Evolutionary conservation across 2,797 vertebrate genomes (phyloP).

Genomic region (Thamnophis elegans): DNA sequence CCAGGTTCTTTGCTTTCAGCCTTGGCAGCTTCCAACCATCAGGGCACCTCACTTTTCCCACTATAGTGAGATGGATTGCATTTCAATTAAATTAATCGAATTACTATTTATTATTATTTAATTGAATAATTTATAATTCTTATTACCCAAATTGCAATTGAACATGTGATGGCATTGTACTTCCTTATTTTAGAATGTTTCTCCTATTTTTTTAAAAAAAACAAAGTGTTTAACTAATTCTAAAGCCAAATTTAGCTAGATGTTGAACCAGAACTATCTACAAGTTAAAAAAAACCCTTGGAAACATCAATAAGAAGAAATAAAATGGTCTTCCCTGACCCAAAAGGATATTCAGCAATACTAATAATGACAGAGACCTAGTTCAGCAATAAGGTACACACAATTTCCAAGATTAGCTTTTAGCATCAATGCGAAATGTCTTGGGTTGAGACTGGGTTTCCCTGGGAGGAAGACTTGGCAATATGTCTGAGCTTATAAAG

Average conservation of each 20-base stretch:
- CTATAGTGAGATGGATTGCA: neutral
- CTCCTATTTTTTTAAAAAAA: neutral
- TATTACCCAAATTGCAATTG: neutral
- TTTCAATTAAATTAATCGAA: neutral
- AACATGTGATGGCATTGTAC: neutral
- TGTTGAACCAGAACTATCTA: neutral
- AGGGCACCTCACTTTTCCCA: neutral
- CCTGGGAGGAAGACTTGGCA: neutral
- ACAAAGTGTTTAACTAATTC: neutral
- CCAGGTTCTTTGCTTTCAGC: neutral
- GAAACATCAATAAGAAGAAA: neutral
- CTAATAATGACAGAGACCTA: neutral
- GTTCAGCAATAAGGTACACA: neutral
- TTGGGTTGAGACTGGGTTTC: neutral
- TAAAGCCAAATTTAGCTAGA: neutral
- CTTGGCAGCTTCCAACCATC: neutral
- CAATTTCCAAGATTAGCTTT: neutral
- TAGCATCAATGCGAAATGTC: neutral
- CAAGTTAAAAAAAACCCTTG: neutral
- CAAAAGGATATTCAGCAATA: neutral
- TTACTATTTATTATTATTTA: neutral
- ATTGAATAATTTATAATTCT: neutral
- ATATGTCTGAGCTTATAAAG: neutral
- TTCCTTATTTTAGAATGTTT: neutral
- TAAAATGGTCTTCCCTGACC: neutral